Conservation (phyloP, 2,888 invertebrate species). For the Gryllus longicercus region DNA sequence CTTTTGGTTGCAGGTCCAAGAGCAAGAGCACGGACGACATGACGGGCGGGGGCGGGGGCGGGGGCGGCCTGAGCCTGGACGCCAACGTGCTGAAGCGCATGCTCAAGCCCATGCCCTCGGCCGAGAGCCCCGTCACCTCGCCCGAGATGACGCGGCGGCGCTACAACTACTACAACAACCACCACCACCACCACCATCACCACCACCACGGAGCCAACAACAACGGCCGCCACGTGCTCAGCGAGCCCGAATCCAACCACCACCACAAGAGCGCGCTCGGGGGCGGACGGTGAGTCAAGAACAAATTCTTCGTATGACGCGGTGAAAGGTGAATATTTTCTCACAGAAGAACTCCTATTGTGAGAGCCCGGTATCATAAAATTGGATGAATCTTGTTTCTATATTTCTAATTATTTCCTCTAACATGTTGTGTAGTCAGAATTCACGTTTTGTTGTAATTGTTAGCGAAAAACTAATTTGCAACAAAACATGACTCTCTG, state of each 20-base stretch:
- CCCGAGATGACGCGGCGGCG: slow-evolving; percentile 84
- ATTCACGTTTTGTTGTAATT: no score
- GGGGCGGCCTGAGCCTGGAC: slow-evolving; percentile 55
- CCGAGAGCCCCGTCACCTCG: slow-evolving; percentile 84
- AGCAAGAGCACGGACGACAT: slow-evolving; percentile 91
- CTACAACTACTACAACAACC: slow-evolving; percentile 47
- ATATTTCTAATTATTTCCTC: no score
- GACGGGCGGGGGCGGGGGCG: slow-evolving; percentile 43
- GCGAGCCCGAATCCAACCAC: slow-evolving; percentile 49
- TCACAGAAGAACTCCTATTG: no score
- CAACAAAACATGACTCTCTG: no score
- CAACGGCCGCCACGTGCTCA: slow-evolving; percentile 51
- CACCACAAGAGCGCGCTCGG: slow-evolving; percentile 48
- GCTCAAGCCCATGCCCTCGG: slow-evolving; percentile 90
- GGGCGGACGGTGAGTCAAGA: not conserved
- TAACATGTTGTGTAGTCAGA: no score
- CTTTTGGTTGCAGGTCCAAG: slow-evolving; percentile 58
- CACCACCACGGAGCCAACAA: slow-evolving; percentile 50
- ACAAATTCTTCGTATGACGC: no score
- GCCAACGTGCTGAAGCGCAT: slow-evolving; percentile 87
- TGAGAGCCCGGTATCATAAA: no score
- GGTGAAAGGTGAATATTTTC: no score
- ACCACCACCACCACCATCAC: slow-evolving; percentile 51
- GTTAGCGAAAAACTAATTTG: no score
- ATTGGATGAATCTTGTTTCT: no score